Evolutionary conservation across 2,113 vertebrate species (phyloP).

Genomic region (Equus quagga): DNA sequence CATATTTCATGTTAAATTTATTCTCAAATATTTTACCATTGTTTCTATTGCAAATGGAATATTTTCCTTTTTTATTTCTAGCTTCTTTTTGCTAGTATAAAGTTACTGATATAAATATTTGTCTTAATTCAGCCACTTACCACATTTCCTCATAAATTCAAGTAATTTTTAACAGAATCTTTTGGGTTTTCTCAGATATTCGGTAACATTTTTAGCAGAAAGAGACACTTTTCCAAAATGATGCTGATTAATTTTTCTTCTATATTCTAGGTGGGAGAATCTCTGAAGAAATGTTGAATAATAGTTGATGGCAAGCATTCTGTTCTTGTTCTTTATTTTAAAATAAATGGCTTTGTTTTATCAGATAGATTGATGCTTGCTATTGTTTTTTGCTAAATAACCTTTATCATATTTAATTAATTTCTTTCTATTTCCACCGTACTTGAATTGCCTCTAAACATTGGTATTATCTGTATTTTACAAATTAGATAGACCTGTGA

Average conservation of each 20-base stretch:
- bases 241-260: not conserved
- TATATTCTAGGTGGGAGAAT: not conserved
- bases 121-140: slow-evolving; percentile 27
- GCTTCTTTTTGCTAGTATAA: not conserved
- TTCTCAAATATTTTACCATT: not conserved
- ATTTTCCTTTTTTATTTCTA: slow-evolving; percentile 2
- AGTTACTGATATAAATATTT: slow-evolving; percentile 20
- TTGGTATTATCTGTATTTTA: not conserved
- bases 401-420: not conserved
- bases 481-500: not conserved
- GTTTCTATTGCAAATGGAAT: not conserved
- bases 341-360: slow-evolving; percentile 12
- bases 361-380: not conserved
- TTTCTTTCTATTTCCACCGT: not conserved
- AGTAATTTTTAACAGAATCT: slow-evolving; percentile 22
- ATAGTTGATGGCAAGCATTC: not conserved
- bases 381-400: not conserved
- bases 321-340: slow-evolving; percentile 38
- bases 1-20: slow-evolving; percentile 1
- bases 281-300: not conserved
- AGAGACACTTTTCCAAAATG: slow-evolving; percentile 5
- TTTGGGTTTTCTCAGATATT: slow-evolving; percentile 10
- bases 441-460: not conserved
- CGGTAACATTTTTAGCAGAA: slow-evolving; percentile 23
- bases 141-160: not conserved